Evolutionary conservation across 2,113 vertebrate species (phyloP).

Genomic region (Oncorhynchus mykiss): DNA sequence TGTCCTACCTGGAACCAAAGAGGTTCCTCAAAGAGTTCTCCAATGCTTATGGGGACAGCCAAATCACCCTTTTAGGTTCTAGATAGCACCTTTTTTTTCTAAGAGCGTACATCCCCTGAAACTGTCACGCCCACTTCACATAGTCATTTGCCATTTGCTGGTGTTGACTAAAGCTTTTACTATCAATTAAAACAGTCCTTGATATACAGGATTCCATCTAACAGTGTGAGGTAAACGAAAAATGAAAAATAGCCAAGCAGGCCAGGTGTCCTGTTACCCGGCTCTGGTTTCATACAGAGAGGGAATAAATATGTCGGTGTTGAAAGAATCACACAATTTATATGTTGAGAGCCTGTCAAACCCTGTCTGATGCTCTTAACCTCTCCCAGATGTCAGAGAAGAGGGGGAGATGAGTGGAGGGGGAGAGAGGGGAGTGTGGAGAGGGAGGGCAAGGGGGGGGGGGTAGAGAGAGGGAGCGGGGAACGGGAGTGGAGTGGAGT

Average conservation of each 20-base stretch:
- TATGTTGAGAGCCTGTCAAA: constrained; percentile 24
- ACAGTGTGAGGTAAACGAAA: constrained; percentile 5
- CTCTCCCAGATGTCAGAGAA: constrained; percentile 45
- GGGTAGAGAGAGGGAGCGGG: not conserved
- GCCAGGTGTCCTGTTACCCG: constrained; percentile 21
- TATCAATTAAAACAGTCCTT: constrained; percentile 13
- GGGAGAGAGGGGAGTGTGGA: constrained; percentile 4
- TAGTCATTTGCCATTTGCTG: not conserved
- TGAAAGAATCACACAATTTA: constrained; percentile 21
- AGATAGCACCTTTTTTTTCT: too few relatives aligned
- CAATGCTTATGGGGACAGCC: too few relatives aligned
- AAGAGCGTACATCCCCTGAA: not conserved
- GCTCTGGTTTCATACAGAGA: constrained; percentile 23
- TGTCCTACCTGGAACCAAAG: too few relatives aligned
- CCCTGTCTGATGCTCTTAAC: constrained; percentile 31
- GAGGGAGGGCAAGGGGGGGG: not conserved
- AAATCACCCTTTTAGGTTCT: too few relatives aligned
- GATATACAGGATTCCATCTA: constrained; percentile 9
- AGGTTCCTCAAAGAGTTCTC: too few relatives aligned
- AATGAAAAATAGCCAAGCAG: constrained; percentile 26
- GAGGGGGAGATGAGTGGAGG: constrained; percentile 2
- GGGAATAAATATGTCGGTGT: constrained; percentile 19
- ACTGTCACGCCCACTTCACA: not conserved
- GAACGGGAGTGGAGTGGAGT: not conserved
- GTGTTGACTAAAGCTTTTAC: constrained; percentile 18